Evolutionary conservation across 2,797 vertebrate species (phyloP).

Genomic region (Sebastolobus alascanus): DNA sequence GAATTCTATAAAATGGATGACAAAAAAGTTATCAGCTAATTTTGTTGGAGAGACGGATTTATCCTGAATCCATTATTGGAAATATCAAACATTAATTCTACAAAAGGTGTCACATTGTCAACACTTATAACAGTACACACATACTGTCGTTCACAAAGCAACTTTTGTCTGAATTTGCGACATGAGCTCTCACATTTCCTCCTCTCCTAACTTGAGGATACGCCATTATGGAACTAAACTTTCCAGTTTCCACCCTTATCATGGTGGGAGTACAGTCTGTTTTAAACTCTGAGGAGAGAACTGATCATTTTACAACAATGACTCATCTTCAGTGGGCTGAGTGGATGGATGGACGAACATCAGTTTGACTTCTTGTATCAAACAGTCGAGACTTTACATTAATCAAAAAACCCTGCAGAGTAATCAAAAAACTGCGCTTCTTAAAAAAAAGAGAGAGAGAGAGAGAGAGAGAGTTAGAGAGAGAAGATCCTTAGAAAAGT

Average conservation of each 20-base stretch:
- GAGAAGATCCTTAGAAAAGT: conserved; percentile 74
- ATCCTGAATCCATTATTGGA: background rate
- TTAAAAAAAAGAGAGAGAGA: conserved; percentile 23
- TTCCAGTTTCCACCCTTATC: background rate
- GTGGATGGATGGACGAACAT: conserved; percentile 30
- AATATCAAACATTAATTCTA: conserved; percentile 16
- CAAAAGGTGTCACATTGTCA: conserved; percentile 16
- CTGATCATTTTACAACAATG: conserved; percentile 14
- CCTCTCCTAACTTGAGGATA: background rate
- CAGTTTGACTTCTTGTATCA: conserved; percentile 37
- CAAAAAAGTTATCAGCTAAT: background rate
- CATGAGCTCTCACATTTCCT: background rate
- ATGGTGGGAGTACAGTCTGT: background rate
- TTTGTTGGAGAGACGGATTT: background rate
- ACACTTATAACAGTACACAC: background rate
- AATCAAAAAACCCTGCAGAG: conserved; percentile 65
- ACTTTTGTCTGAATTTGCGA: background rate
- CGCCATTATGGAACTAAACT: background rate
- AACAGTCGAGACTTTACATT: conserved; percentile 52
- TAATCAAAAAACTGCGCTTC: conserved; percentile 56
- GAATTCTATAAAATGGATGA: background rate
- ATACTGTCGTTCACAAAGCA: background rate
- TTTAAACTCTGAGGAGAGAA: conserved; percentile 9
- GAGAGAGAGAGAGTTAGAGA: conserved; percentile 6
- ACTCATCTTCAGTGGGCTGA: conserved; percentile 32